Conservation (phyloP, 2,113 vertebrate species). For the Brevimyrus niger region DNA sequence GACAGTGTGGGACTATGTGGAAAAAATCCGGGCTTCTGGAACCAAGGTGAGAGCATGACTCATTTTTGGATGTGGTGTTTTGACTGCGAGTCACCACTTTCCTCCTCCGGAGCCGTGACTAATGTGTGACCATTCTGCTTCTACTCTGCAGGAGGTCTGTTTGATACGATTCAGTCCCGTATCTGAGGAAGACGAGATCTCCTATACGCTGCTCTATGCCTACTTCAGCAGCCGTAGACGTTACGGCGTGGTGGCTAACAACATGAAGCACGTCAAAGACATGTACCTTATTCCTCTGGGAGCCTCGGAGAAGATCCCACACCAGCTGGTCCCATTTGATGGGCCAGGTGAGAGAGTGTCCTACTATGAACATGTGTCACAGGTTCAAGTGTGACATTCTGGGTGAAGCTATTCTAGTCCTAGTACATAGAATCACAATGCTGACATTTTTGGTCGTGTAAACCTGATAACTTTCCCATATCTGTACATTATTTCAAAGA, state of each 20-base stretch:
- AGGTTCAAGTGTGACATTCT: background rate
- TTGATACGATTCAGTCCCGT: slow-evolving; percentile 90
- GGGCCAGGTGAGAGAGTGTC: slow-evolving; percentile 76
- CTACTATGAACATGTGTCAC: background rate
- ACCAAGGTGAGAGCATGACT: slow-evolving; percentile 73
- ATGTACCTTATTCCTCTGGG: slow-evolving; percentile 96
- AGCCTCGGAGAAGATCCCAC: slow-evolving; percentile 87
- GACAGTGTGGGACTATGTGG: slow-evolving; percentile 96
- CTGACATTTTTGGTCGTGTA: background rate
- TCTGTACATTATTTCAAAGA: background rate
- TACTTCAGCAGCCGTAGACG: slow-evolving; percentile 96
- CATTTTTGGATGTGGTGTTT: background rate
- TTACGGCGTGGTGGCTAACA: slow-evolving; percentile 94
- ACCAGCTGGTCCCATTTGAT: slow-evolving; percentile 96
- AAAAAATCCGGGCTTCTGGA: slow-evolving; percentile 95
- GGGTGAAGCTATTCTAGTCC: background rate
- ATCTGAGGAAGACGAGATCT: slow-evolving; percentile 96
- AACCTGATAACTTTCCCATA: background rate
- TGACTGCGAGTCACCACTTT: background rate
- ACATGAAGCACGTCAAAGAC: slow-evolving; percentile 93
- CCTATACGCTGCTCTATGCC: slow-evolving; percentile 85
- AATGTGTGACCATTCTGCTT: background rate
- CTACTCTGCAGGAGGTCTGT: slow-evolving; percentile 81
- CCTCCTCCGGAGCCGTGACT: background rate
- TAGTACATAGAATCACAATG: background rate